Conservation (phyloP, 2,113 vertebrate genomes). For the Morone chrysops region DNA sequence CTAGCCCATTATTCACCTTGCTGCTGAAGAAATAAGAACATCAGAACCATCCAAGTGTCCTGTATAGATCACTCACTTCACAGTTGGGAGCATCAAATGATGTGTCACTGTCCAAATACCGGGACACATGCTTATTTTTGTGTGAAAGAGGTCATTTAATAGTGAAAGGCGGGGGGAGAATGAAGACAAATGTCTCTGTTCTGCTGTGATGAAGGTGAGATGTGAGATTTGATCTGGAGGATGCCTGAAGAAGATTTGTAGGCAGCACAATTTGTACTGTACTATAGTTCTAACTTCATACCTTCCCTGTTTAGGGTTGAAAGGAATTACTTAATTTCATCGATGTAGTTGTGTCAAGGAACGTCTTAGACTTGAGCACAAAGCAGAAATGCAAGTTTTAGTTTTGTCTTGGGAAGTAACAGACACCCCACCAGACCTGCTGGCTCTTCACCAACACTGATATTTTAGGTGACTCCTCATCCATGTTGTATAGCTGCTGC, state of each 20-base stretch:
- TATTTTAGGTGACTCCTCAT: slow-evolving; percentile 1
- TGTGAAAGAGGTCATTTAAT: slow-evolving; percentile 7
- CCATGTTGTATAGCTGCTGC: not conserved
- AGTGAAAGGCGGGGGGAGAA: not conserved
- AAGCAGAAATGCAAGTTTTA: not conserved
- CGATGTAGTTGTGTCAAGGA: not conserved
- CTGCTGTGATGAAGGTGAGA: slow-evolving; percentile 15
- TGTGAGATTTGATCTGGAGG: not conserved
- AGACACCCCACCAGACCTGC: not conserved
- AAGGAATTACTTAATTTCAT: not conserved
- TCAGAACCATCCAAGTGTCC: not conserved
- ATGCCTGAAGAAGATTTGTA: slow-evolving; percentile 18
- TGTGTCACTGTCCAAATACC: slow-evolving; percentile 27
- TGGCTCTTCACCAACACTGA: not conserved
- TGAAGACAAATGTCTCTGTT: slow-evolving; percentile 22
- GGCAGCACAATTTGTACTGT: slow-evolving; percentile 1
- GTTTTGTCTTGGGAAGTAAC: not conserved
- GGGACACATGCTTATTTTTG: slow-evolving; percentile 1
- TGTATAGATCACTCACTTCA: slow-evolving; percentile 27
- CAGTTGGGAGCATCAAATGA: slow-evolving; percentile 5
- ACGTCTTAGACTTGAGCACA: not conserved
- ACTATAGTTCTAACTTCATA: not conserved
- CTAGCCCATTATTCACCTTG: not conserved
- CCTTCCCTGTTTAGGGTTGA: not conserved
- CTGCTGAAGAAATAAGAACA: slow-evolving; percentile 24